Evolutionary conservation across 2,888 invertebrate genomes (phyloP).

Genomic region (Pedicia rivosa): DNA sequence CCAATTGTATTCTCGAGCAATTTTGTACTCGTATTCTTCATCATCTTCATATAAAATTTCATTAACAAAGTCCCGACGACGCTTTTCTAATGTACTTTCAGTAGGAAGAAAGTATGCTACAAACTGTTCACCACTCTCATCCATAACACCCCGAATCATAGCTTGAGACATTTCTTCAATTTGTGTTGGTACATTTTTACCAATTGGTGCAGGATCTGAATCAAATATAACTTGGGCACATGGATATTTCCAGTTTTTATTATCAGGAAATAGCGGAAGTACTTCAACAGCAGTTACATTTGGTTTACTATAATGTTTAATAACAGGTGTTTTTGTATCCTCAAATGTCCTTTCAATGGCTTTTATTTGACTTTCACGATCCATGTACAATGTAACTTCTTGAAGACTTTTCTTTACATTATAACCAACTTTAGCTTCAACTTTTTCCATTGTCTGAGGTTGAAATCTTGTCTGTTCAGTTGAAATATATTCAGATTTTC

Average conservation of each 20-base stretch:
- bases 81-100: conserved; percentile 78
- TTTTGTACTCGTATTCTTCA: conserved; percentile 89
- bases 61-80: conserved; percentile 64
- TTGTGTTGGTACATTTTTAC: conserved; percentile 72
- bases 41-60: conserved; percentile 71
- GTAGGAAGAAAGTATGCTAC: conserved; percentile 97
- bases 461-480: conserved; percentile 97
- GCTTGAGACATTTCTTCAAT: conserved; percentile 98
- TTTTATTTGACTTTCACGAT: conserved; percentile 89
- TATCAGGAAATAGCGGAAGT: conserved; percentile 85
- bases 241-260: conserved; percentile 93
- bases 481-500: conserved; percentile 97
- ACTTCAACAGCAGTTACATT: conserved; percentile 84
- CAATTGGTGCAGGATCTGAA: conserved; percentile 88
- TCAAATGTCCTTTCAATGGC: conserved; percentile 97
- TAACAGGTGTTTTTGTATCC: conserved; percentile 69
- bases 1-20: conserved; percentile 98
- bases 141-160: conserved; percentile 99
- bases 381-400: conserved; percentile 89
- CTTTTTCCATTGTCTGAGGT: conserved; percentile 89
- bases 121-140: conserved; percentile 96
- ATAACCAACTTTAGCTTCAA: conserved; percentile 97
- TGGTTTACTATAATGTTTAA: conserved; percentile 92
- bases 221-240: conserved; percentile 98
- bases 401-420: conserved; percentile 89